phyloP scores from a whole-genome alignment of 2,888 invertebrate genomes.

The Margaritifera margaritifera region DNA sequence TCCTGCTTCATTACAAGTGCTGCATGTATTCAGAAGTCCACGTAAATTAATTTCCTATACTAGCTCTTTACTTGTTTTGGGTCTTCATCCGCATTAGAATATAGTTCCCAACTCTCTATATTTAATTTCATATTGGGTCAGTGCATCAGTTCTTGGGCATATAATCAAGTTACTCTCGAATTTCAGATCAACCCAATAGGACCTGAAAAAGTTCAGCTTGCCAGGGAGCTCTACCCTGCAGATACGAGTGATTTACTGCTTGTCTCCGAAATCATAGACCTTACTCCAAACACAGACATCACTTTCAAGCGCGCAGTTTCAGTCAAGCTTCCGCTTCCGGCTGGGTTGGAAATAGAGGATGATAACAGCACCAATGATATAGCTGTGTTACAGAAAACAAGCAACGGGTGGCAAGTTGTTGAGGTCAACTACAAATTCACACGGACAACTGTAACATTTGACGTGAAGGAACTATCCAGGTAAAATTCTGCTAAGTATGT shows the following conservation, averaged over 20 bases:
- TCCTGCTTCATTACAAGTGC: too few relatives aligned
- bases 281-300: conserved; percentile 41
- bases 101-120: too few relatives aligned
- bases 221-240: conserved; percentile 50
- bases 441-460: conserved; percentile 62
- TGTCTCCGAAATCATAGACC: conserved; percentile 63
- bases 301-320: conserved; percentile 63
- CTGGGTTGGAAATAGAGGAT: conserved; percentile 53
- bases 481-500: conserved; percentile 28
- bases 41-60: too few relatives aligned
- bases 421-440: conserved; percentile 65
- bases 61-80: too few relatives aligned
- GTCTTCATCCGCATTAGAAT: too few relatives aligned
- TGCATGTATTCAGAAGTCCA: too few relatives aligned
- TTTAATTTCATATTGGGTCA: too few relatives aligned
- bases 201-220: conserved; percentile 51
- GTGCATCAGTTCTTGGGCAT: too few relatives aligned
- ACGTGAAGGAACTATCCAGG: conserved; percentile 63
- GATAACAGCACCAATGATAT: conserved; percentile 58
- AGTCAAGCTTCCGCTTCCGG: conserved; percentile 69
- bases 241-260: conserved; percentile 62
- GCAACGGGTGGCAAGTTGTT: conserved; percentile 60
- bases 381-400: conserved; percentile 58
- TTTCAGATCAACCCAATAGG: conserved; percentile 60
- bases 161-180: too few relatives aligned